Evolutionary conservation across 1,140 invertebrate species (phyloP), one percentile per base, ranked within the genome.

Genomic region (Drosophila nigromelanica): DNA sequence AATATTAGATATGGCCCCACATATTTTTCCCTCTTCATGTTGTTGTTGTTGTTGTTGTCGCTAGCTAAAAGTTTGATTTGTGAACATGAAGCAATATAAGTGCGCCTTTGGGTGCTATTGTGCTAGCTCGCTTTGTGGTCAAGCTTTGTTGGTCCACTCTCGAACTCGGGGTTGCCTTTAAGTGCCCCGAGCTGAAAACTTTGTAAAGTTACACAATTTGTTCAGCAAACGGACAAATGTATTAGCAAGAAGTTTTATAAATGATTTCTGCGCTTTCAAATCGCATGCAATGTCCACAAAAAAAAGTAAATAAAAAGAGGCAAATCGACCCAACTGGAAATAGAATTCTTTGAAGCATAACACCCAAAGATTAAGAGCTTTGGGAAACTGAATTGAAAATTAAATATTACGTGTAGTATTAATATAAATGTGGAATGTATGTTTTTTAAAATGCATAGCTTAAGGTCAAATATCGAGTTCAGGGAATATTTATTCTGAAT

Each of bases 71-170:
- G 79, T 89, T 87, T 87, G 83, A 89, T 87, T 87, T 87, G 83
- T 87, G 83, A 68, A 74, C 68, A 76, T 72, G 68, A 72, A 78
- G 75, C 71, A 48, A 50, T 76, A 64, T 78, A 87, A 87, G 83
- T 87, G 83, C 83, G 82, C 82, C 83, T 87, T 48, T 78, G 82
- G 79, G 82, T 82, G 75, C 82, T 71, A 87, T 86, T 86, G 82
- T 87, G 75, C 64, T 24, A 39, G 62, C 50, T 27, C 42, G 35
- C 55, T 70, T 72, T 86, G 82, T 76, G 82, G 82, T 86, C 82
- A 82, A 73, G 75, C 78, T 75, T 78, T 86, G 78, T 81, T 79
- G 66, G 64, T 12, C 55, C 27, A 37, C 21, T 48, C 33, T 51
- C 30, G 52, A 12, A 5, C 18, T 4, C 8, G 39, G 14, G 63